Percentiles rank a stretch among this genome's conserved stretches.
phyloP scores from a whole-genome alignment of 2,888 invertebrate genomes.

The Agrochola lota region DNA sequence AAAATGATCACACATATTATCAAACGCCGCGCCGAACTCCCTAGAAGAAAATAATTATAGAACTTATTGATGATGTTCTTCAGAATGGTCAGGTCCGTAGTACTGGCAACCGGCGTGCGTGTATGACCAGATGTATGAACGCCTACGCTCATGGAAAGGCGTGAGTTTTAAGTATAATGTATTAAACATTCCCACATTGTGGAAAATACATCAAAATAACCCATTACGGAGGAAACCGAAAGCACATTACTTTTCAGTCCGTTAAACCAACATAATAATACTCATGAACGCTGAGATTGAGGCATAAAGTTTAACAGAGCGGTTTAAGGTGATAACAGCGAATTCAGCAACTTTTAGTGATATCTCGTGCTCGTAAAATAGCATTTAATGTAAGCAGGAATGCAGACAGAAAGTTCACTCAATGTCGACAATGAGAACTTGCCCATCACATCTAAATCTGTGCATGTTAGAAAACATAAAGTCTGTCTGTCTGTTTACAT shows the following conservation, averaged over 20 bases:
- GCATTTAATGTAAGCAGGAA: background rate
- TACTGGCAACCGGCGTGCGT: too few species aligned
- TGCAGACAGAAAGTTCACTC: background rate
- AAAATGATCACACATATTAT: too few species aligned
- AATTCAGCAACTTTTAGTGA: background rate
- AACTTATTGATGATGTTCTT: too few species aligned
- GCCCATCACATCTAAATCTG: background rate
- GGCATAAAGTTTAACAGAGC: slow-evolving; percentile 36
- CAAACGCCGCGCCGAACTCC: too few species aligned
- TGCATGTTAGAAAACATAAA: background rate
- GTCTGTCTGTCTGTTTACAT: background rate
- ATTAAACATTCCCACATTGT: background rate
- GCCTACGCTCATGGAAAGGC: too few species aligned
- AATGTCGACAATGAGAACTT: too few species aligned
- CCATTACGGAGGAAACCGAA: background rate
- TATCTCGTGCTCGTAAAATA: slow-evolving; percentile 24
- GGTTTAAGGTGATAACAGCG: slow-evolving; percentile 14
- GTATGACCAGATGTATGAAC: too few species aligned
- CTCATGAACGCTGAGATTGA: background rate
- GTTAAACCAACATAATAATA: slow-evolving; percentile 11
- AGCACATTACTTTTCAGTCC: slow-evolving; percentile 2
- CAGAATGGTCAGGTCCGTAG: too few species aligned
- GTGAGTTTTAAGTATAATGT: too few species aligned
- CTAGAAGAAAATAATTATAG: too few species aligned
- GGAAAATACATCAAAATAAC: background rate